Evolutionary conservation across 2,888 invertebrate species (phyloP), one percentile per base, ranked within the genome.

Genomic region (Pteria penguin): DNA sequence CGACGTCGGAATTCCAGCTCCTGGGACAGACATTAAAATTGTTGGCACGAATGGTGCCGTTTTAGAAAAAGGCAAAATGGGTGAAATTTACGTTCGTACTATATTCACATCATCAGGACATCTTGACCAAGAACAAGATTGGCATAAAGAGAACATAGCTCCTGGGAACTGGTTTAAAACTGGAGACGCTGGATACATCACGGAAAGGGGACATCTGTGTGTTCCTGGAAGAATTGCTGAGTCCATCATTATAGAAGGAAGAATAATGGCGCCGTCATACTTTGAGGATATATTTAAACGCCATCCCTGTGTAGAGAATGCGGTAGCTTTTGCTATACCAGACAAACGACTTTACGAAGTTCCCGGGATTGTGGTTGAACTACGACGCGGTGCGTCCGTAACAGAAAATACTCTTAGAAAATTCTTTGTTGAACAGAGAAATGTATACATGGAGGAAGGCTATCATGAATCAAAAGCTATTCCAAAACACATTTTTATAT

Each of bases 21-120:
- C 36, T 4, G 71, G 71, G 11, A 31, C 52, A 26, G 71, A 71
- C 29, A 8, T 71, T 14, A 71, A 62, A 62, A 33, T 71, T 8
- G 55, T 71, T 18, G 71, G 61, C 22, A 27, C 58, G n/a, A 18
- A 54, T 18, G 63, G 61, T 22, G 2, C 22, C 5, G 5, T 62
- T 4, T 45, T 31, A 8, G 11, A 18, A n/a, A 18, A n/a, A 32
- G 45, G 45, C 52, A 22, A n/a, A 2, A 24, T 22, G 18, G 71
- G 62, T 8, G 33, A 62, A 31, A 52, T 71, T 18, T 54, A 62
- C 24, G 14, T 55, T 4, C 24, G 71, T 14, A 36, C 22, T 8
- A 18, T 14, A 1, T 18, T 52, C 26, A 36, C 54, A 2, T 62
- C 52, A 11, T 24, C n/a, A 18, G 61, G 62, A 1, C 60, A 71